A percentile compares a stretch with the other conserved stretches of the same genome.
phyloP scores from a whole-genome alignment of 2,113 vertebrate genomes.

The Brachypteracias leptosomus region DNA sequence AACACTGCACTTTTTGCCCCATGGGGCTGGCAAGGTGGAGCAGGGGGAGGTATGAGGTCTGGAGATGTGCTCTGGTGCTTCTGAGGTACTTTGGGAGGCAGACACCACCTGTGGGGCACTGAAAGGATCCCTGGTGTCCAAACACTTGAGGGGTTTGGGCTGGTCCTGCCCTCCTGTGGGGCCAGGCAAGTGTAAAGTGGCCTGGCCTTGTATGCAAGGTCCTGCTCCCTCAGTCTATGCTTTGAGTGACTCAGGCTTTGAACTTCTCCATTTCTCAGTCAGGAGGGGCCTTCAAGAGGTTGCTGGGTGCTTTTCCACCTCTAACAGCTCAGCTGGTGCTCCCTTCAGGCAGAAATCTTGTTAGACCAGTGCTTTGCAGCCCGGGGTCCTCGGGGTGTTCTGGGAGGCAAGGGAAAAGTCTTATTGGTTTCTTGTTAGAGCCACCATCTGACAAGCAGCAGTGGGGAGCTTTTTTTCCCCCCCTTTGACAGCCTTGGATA shows the following conservation, averaged over 20 bases:
- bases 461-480: not conserved
- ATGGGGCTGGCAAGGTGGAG: not conserved
- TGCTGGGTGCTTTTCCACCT: not conserved
- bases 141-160: fast-evolving
- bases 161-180: not conserved
- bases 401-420: not conserved
- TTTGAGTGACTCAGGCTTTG: not conserved
- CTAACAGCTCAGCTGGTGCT: not conserved
- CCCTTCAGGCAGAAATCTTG: not conserved
- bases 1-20: not conserved
- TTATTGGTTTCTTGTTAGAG: not conserved
- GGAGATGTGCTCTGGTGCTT: not conserved
- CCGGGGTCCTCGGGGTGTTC: not conserved
- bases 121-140: not conserved
- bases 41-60: no score
- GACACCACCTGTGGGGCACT: not conserved
- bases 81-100: not conserved
- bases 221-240: not conserved
- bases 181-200: not conserved
- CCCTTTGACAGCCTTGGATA: not conserved
- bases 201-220: not conserved
- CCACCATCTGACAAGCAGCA: not conserved
- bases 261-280: not conserved
- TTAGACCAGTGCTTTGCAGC: not conserved
- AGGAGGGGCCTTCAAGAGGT: not conserved